Percentiles rank a stretch among this genome's conserved stretches.
Evolutionary conservation across 2,888 invertebrate species (phyloP).

Genomic region (Conchocele bisecta): DNA sequence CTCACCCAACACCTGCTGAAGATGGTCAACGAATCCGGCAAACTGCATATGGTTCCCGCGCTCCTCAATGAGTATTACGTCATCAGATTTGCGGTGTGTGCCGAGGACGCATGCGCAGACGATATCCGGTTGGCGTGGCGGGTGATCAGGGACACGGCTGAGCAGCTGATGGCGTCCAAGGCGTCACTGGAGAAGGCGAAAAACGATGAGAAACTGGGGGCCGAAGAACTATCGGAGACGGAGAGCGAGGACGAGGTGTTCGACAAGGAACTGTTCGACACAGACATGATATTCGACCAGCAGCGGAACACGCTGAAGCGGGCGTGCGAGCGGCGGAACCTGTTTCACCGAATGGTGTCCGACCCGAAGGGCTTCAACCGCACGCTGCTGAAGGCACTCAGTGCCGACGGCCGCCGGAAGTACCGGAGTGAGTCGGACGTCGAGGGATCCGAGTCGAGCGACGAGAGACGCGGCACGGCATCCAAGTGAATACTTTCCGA

Average conservation of each 20-base stretch:
- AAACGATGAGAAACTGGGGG: slow-evolving; percentile 48
- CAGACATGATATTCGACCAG: slow-evolving; percentile 73
- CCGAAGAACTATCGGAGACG: slow-evolving; percentile 61
- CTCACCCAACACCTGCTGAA: slow-evolving; percentile 95
- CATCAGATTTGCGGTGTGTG: slow-evolving; percentile 96
- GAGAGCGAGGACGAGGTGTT: slow-evolving; percentile 72
- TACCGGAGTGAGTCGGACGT: slow-evolving; percentile 52
- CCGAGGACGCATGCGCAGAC: slow-evolving; percentile 92
- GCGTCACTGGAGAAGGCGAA: slow-evolving; percentile 50
- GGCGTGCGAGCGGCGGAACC: slow-evolving; percentile 74
- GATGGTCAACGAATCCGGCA: slow-evolving; percentile 96
- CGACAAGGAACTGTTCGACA: slow-evolving; percentile 68
- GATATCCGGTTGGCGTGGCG: slow-evolving; percentile 86
- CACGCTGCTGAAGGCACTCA: slow-evolving; percentile 80
- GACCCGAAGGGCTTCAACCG: slow-evolving; percentile 82
- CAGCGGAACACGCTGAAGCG: slow-evolving; percentile 68
- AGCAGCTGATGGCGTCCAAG: slow-evolving; percentile 54
- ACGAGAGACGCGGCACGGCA: too few species aligned
- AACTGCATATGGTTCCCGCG: slow-evolving; percentile 98
- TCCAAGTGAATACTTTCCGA: too few species aligned
- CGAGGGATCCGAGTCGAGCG: slow-evolving; percentile 56
- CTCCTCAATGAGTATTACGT: slow-evolving; percentile 94
- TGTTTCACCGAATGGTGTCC: slow-evolving; percentile 82
- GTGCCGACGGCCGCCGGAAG: slow-evolving; percentile 56
- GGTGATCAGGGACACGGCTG: slow-evolving; percentile 62